These are phyloP conservation scores for Spodoptera littoralis DNA, from an alignment of 2,888 invertebrate genomes.

Conservation along the genomic window DNA sequence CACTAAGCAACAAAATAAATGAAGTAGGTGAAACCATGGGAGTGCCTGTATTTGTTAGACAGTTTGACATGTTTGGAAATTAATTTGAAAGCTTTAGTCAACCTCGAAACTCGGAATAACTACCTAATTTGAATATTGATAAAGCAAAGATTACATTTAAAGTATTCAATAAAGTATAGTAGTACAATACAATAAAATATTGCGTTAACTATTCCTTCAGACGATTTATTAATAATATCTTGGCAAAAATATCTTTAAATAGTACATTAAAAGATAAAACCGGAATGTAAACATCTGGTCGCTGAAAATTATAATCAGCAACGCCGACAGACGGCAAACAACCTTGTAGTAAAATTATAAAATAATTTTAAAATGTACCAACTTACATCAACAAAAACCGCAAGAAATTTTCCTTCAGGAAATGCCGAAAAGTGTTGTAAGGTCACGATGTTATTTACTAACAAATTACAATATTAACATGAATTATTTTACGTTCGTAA, in stretches of 20 bases:
- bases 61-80: too few species aligned
- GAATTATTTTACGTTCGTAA: neutral
- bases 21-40: neutral
- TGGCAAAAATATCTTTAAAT: neutral
- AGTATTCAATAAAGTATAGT: too few species aligned
- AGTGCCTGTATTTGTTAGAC: too few species aligned
- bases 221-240: neutral
- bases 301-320: conserved; percentile 9
- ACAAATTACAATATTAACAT: neutral
- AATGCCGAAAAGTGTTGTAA: neutral
- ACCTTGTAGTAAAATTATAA: conserved; percentile 33
- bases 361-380: neutral
- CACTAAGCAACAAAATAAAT: conserved; percentile 3
- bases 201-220: too few species aligned
- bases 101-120: too few species aligned
- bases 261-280: conserved; percentile 15
- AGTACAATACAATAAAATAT: too few species aligned
- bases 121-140: too few species aligned
- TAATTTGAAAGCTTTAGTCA: too few species aligned
- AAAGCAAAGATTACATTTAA: too few species aligned
- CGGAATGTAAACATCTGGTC: conserved; percentile 14
- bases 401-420: neutral
- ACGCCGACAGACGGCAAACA: neutral
- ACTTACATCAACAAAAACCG: conserved; percentile 29
- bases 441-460: too few species aligned